Conservation (phyloP, 2,797 vertebrate species). For the Calcarius lapponicus region DNA sequence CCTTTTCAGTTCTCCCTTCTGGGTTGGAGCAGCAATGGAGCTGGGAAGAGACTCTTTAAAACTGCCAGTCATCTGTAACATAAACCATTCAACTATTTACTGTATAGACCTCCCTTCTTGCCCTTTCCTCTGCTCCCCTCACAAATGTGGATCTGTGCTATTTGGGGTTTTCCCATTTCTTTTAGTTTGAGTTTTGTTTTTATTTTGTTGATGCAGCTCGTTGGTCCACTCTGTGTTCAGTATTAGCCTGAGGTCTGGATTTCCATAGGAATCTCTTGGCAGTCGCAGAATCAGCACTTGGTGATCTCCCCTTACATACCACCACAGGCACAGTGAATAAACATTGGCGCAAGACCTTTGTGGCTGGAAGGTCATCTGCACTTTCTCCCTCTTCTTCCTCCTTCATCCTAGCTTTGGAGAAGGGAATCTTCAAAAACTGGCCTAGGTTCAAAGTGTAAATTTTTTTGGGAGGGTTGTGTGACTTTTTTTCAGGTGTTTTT, state of each 20-base stretch:
- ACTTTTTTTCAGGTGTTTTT: conserved; percentile 77
- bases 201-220: conserved; percentile 71
- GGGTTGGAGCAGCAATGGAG: conserved; percentile 80
- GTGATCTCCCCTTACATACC: conserved; percentile 48
- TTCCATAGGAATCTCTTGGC: conserved; percentile 69
- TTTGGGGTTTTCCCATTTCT: conserved; percentile 72
- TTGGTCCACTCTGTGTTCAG: conserved; percentile 79
- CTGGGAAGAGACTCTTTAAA: conserved; percentile 79
- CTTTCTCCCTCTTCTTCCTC: conserved; percentile 68
- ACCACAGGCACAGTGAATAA: conserved; percentile 64
- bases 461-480: conserved; percentile 72
- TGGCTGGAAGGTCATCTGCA: conserved; percentile 71
- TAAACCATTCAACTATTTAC: conserved; percentile 78
- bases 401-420: conserved; percentile 70
- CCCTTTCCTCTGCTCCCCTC: conserved; percentile 68
- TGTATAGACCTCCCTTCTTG: conserved; percentile 79
- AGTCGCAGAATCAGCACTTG: conserved; percentile 64
- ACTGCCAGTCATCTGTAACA: conserved; percentile 81
- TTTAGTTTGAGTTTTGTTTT: conserved; percentile 70
- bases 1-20: conserved; percentile 74
- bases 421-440: conserved; percentile 77
- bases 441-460: conserved; percentile 82
- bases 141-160: conserved; percentile 75
- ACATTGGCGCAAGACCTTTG: conserved; percentile 68
- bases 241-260: conserved; percentile 78